Conservation (phyloP, 2,797 vertebrate genomes). For the Aeoliscus strigatus region DNA sequence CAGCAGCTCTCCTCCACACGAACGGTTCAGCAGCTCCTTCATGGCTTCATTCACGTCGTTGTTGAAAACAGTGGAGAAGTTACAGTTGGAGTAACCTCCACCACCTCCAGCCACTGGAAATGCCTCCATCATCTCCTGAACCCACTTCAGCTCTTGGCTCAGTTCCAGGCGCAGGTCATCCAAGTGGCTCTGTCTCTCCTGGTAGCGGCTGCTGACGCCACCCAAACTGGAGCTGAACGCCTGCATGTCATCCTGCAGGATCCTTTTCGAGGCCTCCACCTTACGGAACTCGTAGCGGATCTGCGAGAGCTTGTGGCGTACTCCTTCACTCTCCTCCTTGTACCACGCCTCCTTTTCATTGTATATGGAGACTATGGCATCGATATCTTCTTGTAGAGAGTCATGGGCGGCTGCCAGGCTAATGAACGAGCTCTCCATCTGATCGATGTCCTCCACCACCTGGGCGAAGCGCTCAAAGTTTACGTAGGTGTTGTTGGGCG, state of each 20-base stretch:
- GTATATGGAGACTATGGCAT: slow-evolving; percentile 84
- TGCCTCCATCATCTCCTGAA: slow-evolving; percentile 80
- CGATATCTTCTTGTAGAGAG: slow-evolving; percentile 84
- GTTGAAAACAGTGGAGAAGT: slow-evolving; percentile 65
- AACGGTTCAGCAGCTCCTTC: slow-evolving; percentile 78
- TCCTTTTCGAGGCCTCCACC: slow-evolving; percentile 78
- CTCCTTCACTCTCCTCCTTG: slow-evolving; percentile 82
- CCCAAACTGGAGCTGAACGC: slow-evolving; percentile 64
- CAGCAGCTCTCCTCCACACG: slow-evolving; percentile 75
- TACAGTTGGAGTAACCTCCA: slow-evolving; percentile 46
- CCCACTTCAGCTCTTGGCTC: slow-evolving; percentile 79
- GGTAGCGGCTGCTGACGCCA: slow-evolving; percentile 64
- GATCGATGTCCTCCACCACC: slow-evolving; percentile 82
- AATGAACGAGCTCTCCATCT: slow-evolving; percentile 70
- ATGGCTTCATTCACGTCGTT: slow-evolving; percentile 80
- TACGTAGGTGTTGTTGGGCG: slow-evolving; percentile 90
- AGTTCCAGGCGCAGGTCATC: slow-evolving; percentile 80
- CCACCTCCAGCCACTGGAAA: slow-evolving; percentile 51
- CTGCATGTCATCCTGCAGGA: slow-evolving; percentile 79
- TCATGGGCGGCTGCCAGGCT: slow-evolving; percentile 68
- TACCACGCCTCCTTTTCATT: slow-evolving; percentile 93
- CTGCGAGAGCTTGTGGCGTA: slow-evolving; percentile 85
- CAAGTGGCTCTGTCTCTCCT: slow-evolving; percentile 76
- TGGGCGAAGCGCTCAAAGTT: slow-evolving; percentile 90
- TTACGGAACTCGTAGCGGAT: slow-evolving; percentile 89